Conservation (phyloP, 2,113 vertebrate species). For the Chlorocebus sabaeus region DNA sequence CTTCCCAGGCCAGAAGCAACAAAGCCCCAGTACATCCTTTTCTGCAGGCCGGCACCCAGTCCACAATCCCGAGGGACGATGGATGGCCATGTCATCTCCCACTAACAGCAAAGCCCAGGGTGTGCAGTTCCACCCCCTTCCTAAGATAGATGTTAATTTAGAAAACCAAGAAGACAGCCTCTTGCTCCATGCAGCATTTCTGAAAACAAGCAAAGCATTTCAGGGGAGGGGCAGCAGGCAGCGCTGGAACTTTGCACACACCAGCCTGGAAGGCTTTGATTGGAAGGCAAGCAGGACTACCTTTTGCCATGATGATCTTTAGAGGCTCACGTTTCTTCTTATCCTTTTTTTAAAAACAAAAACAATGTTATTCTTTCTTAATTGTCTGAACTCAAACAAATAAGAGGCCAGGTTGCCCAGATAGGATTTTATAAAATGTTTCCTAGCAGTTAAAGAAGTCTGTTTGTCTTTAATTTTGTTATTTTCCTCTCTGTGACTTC, state of each 20-base stretch:
- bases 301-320: no score
- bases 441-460: not conserved
- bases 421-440: not conserved
- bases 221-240: not conserved
- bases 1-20: not conserved
- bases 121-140: no score
- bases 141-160: not conserved
- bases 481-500: not conserved
- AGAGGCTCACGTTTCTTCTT: not conserved
- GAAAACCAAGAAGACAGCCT: not conserved
- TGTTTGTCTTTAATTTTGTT: not conserved
- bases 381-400: conserved; percentile 2
- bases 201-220: not conserved
- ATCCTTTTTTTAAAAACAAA: not conserved
- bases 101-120: not conserved
- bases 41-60: not conserved
- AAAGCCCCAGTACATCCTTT: not conserved
- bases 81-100: not conserved
- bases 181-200: not conserved
- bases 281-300: accelerated
- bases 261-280: not conserved
- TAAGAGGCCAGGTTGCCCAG: not conserved
- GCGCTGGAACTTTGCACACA: no score
- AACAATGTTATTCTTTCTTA: not conserved
- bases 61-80: not conserved